Percentiles rank a stretch among this genome's conserved stretches.
Evolutionary conservation across 64 coral and sea anemone genomes (phyloP).

Genomic region (Montipora capricornis): DNA sequence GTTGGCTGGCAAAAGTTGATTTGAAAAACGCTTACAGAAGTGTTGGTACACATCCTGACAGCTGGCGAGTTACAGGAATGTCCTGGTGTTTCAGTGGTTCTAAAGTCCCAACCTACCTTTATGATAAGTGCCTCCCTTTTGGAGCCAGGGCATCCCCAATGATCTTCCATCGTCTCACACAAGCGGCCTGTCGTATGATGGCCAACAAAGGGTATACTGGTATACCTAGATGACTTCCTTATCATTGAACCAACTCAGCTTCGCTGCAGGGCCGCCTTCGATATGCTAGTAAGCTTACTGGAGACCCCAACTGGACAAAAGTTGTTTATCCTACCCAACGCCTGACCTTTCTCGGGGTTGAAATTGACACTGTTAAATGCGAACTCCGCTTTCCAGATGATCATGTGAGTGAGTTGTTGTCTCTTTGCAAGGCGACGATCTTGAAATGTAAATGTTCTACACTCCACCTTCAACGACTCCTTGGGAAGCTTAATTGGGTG

Average conservation of each 20-base stretch:
- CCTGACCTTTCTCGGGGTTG: conserved; percentile 66
- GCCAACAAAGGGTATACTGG: conserved; percentile 22
- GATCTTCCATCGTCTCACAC: conserved; percentile 70
- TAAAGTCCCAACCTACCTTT: conserved; percentile 38
- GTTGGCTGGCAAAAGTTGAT: conserved; percentile 59
- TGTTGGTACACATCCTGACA: conserved; percentile 55
- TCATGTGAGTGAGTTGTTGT: conserved; percentile 28
- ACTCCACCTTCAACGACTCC: conserved; percentile 52
- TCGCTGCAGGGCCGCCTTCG: conserved; percentile 48
- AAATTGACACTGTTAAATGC: conserved; percentile 45
- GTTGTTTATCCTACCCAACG: conserved; percentile 18
- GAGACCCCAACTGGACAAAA: conserved; percentile 19
- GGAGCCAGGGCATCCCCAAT: conserved; percentile 49
- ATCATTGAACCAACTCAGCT: conserved; percentile 43
- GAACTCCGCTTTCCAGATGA: conserved; percentile 28
- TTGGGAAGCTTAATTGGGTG: conserved; percentile 66
- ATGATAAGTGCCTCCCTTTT: conserved; percentile 66
- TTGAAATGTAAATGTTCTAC: conserved; percentile 13
- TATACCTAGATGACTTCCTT: conserved; percentile 64
- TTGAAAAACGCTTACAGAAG: conserved; percentile 46
- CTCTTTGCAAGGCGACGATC: not conserved
- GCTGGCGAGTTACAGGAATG: conserved; percentile 26
- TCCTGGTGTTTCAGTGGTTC: conserved; percentile 55
- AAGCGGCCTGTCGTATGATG: conserved; percentile 67
- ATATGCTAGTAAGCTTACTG: conserved; percentile 27